Conservation (phyloP, 2,113 vertebrate species). For the Pedetes capensis region DNA sequence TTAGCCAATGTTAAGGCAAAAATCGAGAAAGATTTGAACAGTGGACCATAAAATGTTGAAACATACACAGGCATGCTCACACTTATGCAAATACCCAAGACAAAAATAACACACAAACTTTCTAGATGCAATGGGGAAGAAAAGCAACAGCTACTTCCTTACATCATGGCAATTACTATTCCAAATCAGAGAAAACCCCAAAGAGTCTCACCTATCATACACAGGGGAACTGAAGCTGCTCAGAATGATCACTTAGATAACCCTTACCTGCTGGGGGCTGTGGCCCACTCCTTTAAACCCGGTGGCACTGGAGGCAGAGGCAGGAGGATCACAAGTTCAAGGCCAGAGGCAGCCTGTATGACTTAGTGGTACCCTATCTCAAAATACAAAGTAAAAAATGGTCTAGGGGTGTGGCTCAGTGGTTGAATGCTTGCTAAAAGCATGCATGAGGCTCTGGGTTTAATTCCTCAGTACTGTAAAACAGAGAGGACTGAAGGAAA, state of each 20-base stretch:
- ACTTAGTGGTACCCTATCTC: too few relatives aligned
- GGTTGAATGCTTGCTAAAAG: too few relatives aligned
- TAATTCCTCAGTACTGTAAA: too few relatives aligned
- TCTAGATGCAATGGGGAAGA: neutral
- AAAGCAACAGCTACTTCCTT: neutral
- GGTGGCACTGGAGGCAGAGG: too few relatives aligned
- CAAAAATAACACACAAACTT: neutral
- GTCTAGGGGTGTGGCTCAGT: too few relatives aligned
- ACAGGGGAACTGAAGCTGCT: neutral
- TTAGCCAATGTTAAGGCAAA: neutral
- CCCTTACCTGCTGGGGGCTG: too few relatives aligned
- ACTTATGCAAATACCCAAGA: neutral
- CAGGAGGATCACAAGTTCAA: too few relatives aligned
- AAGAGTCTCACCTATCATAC: neutral
- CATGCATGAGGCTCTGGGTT: too few relatives aligned
- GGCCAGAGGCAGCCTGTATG: too few relatives aligned
- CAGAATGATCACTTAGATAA: neutral
- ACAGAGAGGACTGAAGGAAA: too few relatives aligned
- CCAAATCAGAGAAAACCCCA: neutral
- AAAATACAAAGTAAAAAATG: too few relatives aligned
- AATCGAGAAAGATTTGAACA: neutral
- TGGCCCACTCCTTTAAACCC: too few relatives aligned
- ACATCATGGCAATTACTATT: neutral
- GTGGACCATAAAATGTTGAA: neutral
- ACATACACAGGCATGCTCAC: neutral